A percentile compares a stretch with the other conserved stretches of the same genome.
phyloP scores from a whole-genome alignment of 2,888 invertebrate species.

The Aporophyla lueneburgensis region DNA sequence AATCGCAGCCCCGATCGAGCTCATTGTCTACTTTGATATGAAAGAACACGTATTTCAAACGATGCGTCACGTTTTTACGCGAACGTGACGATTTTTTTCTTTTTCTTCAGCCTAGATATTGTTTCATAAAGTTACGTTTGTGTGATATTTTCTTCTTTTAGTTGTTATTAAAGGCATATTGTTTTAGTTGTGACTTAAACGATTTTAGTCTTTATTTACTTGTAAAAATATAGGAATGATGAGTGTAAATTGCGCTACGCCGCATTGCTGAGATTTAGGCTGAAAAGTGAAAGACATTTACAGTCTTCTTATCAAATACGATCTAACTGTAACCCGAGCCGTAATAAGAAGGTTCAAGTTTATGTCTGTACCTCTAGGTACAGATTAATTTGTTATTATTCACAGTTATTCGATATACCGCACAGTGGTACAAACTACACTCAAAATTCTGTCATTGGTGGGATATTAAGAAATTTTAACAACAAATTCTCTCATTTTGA shows the following conservation, averaged over 20 bases:
- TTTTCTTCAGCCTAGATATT: slow-evolving; percentile 21
- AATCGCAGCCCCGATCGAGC: slow-evolving; percentile 2
- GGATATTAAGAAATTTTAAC: no score
- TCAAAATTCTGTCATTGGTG: no score
- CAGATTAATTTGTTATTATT: no score
- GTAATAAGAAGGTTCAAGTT: no score
- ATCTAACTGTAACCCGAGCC: no score
- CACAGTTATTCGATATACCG: no score
- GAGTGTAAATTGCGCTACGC: background rate
- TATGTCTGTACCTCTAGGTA: no score
- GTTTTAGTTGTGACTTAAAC: background rate
- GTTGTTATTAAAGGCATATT: slow-evolving; percentile 13
- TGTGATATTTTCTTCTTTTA: slow-evolving; percentile 19
- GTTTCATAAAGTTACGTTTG: slow-evolving; percentile 10
- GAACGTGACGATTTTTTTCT: slow-evolving; percentile 25
- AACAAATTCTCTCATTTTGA: no score
- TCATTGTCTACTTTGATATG: slow-evolving; percentile 19
- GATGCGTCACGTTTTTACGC: slow-evolving; percentile 33
- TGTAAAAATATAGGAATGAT: background rate
- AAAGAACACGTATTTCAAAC: slow-evolving; percentile 39
- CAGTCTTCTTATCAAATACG: no score
- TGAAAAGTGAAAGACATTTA: no score
- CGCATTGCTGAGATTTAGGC: no score
- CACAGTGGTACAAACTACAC: no score
- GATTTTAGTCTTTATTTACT: background rate